Base-by-base conservation (phyloP, 2,888 invertebrate genomes). In the Diabrotica balteata region DNA sequence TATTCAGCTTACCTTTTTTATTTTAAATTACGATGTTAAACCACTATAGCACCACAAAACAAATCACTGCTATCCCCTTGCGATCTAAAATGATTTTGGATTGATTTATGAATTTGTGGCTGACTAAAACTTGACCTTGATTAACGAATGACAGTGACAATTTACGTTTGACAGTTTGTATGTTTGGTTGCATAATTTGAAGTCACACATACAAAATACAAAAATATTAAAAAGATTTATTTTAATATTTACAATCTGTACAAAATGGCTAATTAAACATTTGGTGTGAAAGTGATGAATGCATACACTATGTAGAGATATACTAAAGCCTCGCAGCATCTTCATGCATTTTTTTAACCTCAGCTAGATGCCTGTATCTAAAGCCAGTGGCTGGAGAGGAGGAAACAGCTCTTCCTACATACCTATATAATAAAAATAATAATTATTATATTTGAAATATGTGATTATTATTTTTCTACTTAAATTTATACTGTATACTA, bases 331-430 rank as follows among this genome's bases (percentile, higher is more conserved):
- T 57, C 8, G 44, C 7, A 43, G 55, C 55, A 44, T 45, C 45
- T 57, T 45, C 55, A 5, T 11, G 17, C 9, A 57, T 8, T 11
- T 57, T 43, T 45, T 8, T 7, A 11, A 4, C 17, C 45, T 57
- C 55, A 9, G 7, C 11, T 8, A n/a, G 44, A 45, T 57, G 55
- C 45, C 45, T 57, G 45, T 44, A 57, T 17, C 55, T 43, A 45
- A 57, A 57, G n/a, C 99, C 99, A 11, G 99, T 98, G 70, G 99
- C 97, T 42, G 99, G 94, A 1, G 98, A 96, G 2, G 99, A 96
- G 71, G 95, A 93, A 8, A 94, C 92, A 17, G 92, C 89, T 73
- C 99, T 91, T 8, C 99, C 99, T 80, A 91, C 91, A 86, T 99
- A 99, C 81, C 97, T 64, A 42, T 22, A 63, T 17, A 53, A 2